phyloP scores from a whole-genome alignment of 1,140 invertebrate species.

The Piezodorus guildinii region DNA sequence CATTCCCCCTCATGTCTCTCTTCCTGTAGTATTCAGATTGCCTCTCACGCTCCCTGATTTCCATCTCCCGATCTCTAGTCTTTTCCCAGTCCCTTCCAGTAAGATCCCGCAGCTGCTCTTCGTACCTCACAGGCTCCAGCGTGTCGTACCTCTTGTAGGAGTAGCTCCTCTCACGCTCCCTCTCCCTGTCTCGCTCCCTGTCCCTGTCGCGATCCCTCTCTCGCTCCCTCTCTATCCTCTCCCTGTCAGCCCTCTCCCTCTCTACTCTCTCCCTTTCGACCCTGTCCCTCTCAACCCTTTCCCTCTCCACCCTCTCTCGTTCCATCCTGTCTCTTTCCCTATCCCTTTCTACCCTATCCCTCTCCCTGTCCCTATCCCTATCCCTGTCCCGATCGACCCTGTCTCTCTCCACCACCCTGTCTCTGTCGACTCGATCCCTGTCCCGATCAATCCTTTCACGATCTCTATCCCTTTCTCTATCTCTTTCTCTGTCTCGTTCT shows the following conservation, averaged over 20 bases:
- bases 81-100: slow-evolving; percentile 25
- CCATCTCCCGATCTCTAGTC: slow-evolving; percentile 27
- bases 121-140: neutral
- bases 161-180: neutral
- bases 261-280: neutral
- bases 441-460: neutral
- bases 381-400: slow-evolving; percentile 11
- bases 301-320: slow-evolving; percentile 4
- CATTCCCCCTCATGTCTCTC: slow-evolving; percentile 4
- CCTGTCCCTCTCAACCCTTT: neutral
- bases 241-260: neutral
- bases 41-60: slow-evolving; percentile 26
- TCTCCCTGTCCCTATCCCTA: slow-evolving; percentile 18
- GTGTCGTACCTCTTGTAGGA: neutral
- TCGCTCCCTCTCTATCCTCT: neutral
- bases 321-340: slow-evolving; percentile 11
- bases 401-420: neutral
- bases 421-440: neutral
- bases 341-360: neutral
- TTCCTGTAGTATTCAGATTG: slow-evolving; percentile 11
- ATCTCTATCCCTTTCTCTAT: neutral
- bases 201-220: slow-evolving; percentile 10
- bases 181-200: slow-evolving; percentile 6
- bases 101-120: neutral
- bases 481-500: neutral